Conservation (phyloP, 2,113 vertebrate species). For the Parus major region DNA sequence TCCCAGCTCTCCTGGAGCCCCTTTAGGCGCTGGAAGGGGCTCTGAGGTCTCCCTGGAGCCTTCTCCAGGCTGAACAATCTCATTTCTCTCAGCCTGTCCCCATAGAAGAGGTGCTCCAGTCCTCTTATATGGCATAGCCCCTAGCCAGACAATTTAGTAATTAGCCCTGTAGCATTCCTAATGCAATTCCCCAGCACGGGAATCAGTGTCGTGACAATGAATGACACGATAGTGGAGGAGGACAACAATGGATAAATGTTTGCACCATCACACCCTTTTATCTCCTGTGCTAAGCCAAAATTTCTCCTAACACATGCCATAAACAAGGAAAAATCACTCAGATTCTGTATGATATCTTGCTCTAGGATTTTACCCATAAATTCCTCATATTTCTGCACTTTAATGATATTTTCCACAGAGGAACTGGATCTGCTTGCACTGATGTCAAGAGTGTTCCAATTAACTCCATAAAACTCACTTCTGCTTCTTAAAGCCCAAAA, state of each 20-base stretch:
- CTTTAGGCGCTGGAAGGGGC: not conserved
- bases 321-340: not conserved
- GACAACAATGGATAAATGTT: fast-evolving
- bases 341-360: not conserved
- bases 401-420: not conserved
- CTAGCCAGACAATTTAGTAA: not conserved
- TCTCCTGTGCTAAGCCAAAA: not conserved
- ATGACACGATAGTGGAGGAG: not conserved
- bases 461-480: not conserved
- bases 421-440: not conserved
- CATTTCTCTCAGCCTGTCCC: not conserved
- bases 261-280: not conserved
- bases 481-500: not conserved
- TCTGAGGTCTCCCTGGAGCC: not conserved
- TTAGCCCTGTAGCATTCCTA: not conserved
- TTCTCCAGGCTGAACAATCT: not conserved
- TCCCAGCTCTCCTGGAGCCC: not conserved
- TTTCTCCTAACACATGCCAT: not conserved
- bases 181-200: not conserved
- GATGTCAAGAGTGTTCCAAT: not conserved
- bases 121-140: not conserved
- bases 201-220: not conserved
- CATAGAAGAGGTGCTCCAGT: not conserved
- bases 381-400: not conserved
- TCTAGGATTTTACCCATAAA: not conserved